Percentiles rank a stretch among this genome's conserved stretches.
Conservation (phyloP, 2,113 vertebrate species). For the Melanerpes formicivorus region DNA sequence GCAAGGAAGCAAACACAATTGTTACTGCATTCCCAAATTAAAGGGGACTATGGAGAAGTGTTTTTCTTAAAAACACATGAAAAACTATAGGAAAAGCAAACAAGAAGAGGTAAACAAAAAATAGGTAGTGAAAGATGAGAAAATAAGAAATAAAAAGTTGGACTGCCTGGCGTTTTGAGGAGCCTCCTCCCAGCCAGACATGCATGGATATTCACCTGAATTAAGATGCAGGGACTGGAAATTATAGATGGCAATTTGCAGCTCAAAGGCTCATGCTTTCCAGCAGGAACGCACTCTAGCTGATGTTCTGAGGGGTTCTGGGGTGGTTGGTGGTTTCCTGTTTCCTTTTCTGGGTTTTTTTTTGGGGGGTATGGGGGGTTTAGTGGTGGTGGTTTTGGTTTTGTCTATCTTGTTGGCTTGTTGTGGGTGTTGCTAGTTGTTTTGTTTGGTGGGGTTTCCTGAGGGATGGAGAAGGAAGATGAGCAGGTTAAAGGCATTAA, state of each 20-base stretch:
- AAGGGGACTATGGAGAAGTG: not conserved
- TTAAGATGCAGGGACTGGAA: not conserved
- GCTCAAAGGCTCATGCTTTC: not conserved
- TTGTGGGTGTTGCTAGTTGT: too few relatives aligned
- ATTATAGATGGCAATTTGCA: not conserved
- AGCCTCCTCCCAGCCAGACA: not conserved
- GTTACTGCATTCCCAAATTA: not conserved
- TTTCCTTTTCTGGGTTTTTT: too few relatives aligned
- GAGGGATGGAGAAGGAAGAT: not conserved
- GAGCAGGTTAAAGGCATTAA: not conserved
- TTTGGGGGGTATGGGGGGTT: too few relatives aligned
- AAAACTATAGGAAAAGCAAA: not conserved
- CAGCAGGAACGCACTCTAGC: not conserved
- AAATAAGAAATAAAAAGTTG: not conserved
- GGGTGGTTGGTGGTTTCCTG: not conserved
- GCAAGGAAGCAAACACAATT: not conserved
- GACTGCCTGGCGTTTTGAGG: not conserved
- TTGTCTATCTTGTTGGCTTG: too few relatives aligned
- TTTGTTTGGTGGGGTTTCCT: too few relatives aligned
- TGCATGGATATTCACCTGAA: not conserved
- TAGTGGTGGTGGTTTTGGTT: too few relatives aligned
- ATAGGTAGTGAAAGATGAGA: not conserved
- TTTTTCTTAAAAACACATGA: not conserved
- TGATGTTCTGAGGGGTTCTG: not conserved
- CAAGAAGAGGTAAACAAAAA: not conserved